Evolutionary conservation across 1,140 invertebrate species (phyloP).

Genomic region (Drosophila kurseongensis): DNA sequence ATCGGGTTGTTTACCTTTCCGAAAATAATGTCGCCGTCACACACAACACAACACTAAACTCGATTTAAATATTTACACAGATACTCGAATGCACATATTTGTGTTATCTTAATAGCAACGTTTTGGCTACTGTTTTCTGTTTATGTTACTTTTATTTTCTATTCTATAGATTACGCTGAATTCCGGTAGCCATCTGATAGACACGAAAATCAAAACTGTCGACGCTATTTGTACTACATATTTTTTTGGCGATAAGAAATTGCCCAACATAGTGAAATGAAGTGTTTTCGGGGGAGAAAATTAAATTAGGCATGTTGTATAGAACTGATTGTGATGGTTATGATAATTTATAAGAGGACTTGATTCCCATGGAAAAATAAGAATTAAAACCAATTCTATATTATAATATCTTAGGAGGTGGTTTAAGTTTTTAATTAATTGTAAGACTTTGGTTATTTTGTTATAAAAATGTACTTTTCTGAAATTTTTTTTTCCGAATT

Average conservation of each 20-base stretch:
- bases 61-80: slow-evolving; percentile 78
- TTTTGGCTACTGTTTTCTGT: slow-evolving; percentile 73
- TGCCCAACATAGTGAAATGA: slow-evolving; percentile 4
- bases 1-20: slow-evolving; percentile 29
- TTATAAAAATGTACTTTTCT: too few relatives aligned
- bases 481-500: too few relatives aligned
- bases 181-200: slow-evolving; percentile 64
- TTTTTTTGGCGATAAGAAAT: slow-evolving; percentile 43
- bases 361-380: too few relatives aligned
- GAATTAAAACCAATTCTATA: too few relatives aligned
- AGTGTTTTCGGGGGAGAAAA: slow-evolving; percentile 4
- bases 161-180: slow-evolving; percentile 64
- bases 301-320: slow-evolving; percentile 13
- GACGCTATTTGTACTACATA: slow-evolving; percentile 31
- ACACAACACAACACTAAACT: slow-evolving; percentile 26
- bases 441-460: too few relatives aligned
- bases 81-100: slow-evolving; percentile 64
- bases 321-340: neutral
- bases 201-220: slow-evolving; percentile 45
- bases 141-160: slow-evolving; percentile 37
- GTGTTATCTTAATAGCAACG: slow-evolving; percentile 60
- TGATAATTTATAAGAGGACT: neutral
- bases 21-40: slow-evolving; percentile 51
- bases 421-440: too few relatives aligned
- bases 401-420: too few relatives aligned